phyloP scores from a whole-genome alignment of 2,888 invertebrate species.

The Archaeoteleia sp. region DNA sequence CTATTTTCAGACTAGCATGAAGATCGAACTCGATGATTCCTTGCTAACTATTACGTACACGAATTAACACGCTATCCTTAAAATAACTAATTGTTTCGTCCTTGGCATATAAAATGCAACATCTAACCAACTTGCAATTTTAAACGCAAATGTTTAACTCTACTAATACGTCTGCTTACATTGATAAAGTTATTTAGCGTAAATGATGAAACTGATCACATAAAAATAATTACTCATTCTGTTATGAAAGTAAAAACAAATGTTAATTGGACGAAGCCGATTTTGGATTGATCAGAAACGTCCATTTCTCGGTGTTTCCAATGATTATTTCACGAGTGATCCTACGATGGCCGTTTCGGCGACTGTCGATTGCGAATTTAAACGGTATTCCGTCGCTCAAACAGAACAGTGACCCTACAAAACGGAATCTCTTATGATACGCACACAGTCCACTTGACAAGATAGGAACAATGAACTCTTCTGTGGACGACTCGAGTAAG shows the following conservation, averaged over 20 bases:
- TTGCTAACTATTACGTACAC: background rate
- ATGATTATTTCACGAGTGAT: no score
- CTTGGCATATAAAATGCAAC: conserved; percentile 17
- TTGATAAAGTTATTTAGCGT: no score
- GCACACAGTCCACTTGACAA: conserved; percentile 41
- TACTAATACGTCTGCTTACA: no score
- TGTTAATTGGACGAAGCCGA: no score
- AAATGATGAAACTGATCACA: no score
- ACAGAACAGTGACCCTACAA: conserved; percentile 26
- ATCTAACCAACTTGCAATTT: conserved; percentile 5
- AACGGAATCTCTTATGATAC: conserved; percentile 44
- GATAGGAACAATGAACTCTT: conserved; percentile 47
- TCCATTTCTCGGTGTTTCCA: no score
- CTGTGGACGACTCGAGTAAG: conserved; percentile 43
- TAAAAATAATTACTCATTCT: no score
- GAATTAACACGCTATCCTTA: conserved; percentile 9
- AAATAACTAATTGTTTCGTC: conserved; percentile 18
- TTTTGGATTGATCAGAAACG: no score
- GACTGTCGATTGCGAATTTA: conserved; percentile 19
- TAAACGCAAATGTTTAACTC: background rate
- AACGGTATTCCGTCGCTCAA: conserved; percentile 7
- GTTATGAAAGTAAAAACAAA: no score
- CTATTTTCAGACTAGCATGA: background rate
- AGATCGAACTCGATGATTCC: background rate
- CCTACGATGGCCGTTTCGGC: no score